These are phyloP conservation scores for Falco biarmicus DNA, from an alignment of 2,797 vertebrate species.

Conservation along the genomic window DNA sequence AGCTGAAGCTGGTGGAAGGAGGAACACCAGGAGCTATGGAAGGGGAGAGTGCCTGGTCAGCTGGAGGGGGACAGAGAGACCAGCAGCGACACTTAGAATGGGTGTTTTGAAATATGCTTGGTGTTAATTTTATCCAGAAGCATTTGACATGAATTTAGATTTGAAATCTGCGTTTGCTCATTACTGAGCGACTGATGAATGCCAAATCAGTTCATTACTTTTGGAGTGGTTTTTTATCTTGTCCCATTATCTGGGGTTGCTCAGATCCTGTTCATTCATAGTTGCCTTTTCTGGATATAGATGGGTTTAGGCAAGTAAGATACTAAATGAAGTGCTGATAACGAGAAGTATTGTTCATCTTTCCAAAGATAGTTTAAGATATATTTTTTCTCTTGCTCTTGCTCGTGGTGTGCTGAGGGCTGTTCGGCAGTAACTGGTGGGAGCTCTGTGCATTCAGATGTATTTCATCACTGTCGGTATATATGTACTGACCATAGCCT, in stretches of 20 bases:
- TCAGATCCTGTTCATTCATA: slow-evolving; percentile 4
- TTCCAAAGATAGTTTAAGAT: not conserved
- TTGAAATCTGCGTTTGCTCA: not conserved
- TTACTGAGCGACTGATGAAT: not conserved
- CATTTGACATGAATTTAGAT: slow-evolving; percentile 17
- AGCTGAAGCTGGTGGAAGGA: not conserved
- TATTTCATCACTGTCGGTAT: not conserved
- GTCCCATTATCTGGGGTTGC: not conserved
- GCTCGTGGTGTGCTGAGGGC: not conserved
- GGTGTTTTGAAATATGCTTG: not conserved
- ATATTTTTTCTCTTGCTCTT: not conserved
- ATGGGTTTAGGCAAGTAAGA: not conserved
- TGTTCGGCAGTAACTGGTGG: not conserved
- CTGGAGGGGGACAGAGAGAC: not conserved
- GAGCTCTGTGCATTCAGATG: not conserved
- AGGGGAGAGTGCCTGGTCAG: not conserved
- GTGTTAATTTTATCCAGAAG: not conserved
- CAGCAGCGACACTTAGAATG: not conserved
- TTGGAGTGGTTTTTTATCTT: not conserved
- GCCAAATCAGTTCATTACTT: slow-evolving; percentile 10
- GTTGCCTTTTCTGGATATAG: slow-evolving; percentile 15
- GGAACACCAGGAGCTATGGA: not conserved
- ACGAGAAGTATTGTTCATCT: not conserved
- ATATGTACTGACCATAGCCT: not conserved
- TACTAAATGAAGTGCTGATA: slow-evolving; percentile 14